Percentiles rank a stretch among this genome's conserved stretches.
These are phyloP conservation scores for Microctonus brassicae DNA, from an alignment of 2,888 invertebrate genomes.

Conservation along the genomic window DNA sequence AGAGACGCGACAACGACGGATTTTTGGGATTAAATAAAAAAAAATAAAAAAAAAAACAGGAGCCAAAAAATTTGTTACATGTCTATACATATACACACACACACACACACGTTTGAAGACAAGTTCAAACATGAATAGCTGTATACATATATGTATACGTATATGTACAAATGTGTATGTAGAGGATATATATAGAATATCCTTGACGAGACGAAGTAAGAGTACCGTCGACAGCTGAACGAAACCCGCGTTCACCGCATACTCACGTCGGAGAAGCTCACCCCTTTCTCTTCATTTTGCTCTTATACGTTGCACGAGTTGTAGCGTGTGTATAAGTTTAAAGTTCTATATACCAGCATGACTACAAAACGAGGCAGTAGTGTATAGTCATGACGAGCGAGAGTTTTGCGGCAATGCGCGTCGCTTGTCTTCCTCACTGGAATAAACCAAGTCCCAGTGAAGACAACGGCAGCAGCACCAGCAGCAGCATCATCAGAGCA, in stretches of 20 bases:
- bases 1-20: neutral
- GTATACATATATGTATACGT: neutral
- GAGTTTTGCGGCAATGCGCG: constrained; percentile 6
- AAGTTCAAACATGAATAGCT: neutral
- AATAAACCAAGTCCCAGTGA: constrained; percentile 1
- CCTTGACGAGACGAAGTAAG: neutral
- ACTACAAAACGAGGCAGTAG: neutral
- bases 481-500: neutral
- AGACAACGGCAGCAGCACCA: neutral
- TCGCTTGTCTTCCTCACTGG: neutral
- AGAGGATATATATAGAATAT: too few relatives aligned
- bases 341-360: constrained; percentile 6
- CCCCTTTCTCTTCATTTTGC: neutral
- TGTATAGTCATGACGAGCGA: neutral
- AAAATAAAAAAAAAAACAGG: neutral
- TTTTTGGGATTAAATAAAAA: neutral
- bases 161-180: neutral
- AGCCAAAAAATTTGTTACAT: neutral
- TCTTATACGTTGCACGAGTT: neutral
- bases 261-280: neutral
- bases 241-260: neutral
- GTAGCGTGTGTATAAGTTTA: constrained; percentile 2
- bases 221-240: constrained; percentile 10
- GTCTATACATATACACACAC: neutral
- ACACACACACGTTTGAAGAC: too few relatives aligned